Percentiles rank a stretch among this genome's conserved stretches.
These are phyloP conservation scores for Nasonia vitripennis DNA, from an alignment of 1,140 invertebrate genomes.

Conservation along the genomic window DNA sequence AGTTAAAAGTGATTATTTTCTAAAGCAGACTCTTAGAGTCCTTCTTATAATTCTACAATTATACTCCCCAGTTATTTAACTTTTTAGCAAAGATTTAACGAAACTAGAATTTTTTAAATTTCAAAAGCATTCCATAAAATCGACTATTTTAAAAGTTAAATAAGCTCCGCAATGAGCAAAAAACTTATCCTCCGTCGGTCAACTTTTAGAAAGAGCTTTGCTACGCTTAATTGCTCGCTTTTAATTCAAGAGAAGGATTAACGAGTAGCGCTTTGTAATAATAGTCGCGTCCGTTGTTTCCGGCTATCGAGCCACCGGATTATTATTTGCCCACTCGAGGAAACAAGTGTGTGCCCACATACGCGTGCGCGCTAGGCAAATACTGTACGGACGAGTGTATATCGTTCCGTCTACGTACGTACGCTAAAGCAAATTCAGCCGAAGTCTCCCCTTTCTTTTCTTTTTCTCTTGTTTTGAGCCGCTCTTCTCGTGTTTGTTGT, in stretches of 20 bases:
- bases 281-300: conserved; percentile 15
- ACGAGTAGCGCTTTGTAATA: neutral
- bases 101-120: too few relatives aligned
- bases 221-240: neutral
- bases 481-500: neutral
- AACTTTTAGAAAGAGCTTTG: neutral
- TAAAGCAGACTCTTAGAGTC: too few relatives aligned
- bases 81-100: too few relatives aligned
- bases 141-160: too few relatives aligned
- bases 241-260: neutral
- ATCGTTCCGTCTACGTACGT: neutral
- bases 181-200: neutral
- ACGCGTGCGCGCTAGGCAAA: conserved; percentile 17
- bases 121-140: too few relatives aligned
- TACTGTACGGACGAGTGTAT: neutral
- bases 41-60: too few relatives aligned
- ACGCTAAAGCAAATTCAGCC: neutral
- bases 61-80: too few relatives aligned
- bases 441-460: conserved; percentile 48
- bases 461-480: conserved; percentile 42
- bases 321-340: conserved; percentile 38
- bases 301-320: conserved; percentile 7
- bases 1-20: neutral
- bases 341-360: neutral
- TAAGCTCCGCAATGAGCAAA: neutral